These are phyloP conservation scores for Litoditis marina DNA, from an alignment of 2,888 invertebrate species.

Conservation along the genomic window DNA sequence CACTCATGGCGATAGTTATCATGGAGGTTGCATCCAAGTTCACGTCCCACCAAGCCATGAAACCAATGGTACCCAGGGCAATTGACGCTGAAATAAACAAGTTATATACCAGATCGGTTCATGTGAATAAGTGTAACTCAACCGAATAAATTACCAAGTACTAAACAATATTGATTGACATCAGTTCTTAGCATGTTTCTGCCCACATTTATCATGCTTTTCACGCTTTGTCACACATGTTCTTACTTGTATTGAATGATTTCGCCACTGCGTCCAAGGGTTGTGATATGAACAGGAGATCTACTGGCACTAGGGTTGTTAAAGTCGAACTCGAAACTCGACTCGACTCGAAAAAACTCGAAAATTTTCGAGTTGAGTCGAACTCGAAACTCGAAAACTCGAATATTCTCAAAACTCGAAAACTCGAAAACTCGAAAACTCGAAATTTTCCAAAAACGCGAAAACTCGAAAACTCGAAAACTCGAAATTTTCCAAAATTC, in stretches of 20 bases:
- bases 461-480: no score
- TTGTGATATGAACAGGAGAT: conserved; percentile 51
- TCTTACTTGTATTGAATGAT: conserved; percentile 27
- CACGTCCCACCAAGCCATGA: conserved; percentile 43
- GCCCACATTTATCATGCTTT: background rate
- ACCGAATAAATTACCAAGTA: no score
- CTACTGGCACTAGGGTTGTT: conserved; percentile 53
- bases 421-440: no score
- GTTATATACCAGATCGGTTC: background rate
- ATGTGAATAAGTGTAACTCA: background rate
- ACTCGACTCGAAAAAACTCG: no score
- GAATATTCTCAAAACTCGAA: no score
- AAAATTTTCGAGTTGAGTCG: no score
- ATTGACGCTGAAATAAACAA: conserved; percentile 44
- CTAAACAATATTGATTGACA: no score
- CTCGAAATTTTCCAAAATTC: no score
- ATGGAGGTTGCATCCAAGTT: conserved; percentile 56
- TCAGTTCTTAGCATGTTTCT: conserved; percentile 3
- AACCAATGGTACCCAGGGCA: conserved; percentile 55
- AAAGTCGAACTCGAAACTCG: no score
- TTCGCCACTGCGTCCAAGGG: conserved; percentile 52
- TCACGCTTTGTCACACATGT: background rate
- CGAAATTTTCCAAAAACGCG: no score
- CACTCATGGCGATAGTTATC: conserved; percentile 59
- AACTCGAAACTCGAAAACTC: no score